Base-by-base conservation (phyloP, 2,113 vertebrate species). In the Hippocampus comes region DNA sequence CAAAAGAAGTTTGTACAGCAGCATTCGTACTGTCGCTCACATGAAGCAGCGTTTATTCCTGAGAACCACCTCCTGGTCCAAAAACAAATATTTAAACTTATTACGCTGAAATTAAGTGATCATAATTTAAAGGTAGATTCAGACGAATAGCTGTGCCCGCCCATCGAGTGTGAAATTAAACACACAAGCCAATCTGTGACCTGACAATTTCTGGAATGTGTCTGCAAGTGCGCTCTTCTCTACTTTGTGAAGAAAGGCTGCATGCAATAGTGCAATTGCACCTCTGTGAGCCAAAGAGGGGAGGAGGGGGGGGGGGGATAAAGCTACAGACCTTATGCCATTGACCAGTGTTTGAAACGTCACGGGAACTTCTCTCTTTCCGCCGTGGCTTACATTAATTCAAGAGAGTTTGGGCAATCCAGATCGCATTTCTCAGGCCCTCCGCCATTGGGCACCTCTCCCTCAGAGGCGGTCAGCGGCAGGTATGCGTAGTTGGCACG, bases 401-500 rank as follows among this genome's bases (percentile, higher is more conserved):
- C 90, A 68, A 90, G 30, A 3, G 83, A 90, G 70, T 89, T 89
- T 0, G 78, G 87, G 30, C 88, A 83, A 6, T 88, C 79, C 49
- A 6, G 68, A 3, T 9, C 43, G 4, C 30, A 38, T 2, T 27
- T 68, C n/a, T 42, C 14, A 17, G 63, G 4, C 10, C 30, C 68
- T 21, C 23, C 0, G 2, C 5, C 11, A 3, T n/a, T 12, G 4
- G 23, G 1, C 3, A 57, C 61, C 18, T 77, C 27, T 15, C 17
- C 5, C 82, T 87, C 43, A 2, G 46, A 89, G 75, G 87, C 38
- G 25, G n/a, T 63, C 74, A 93, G 81, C 0, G 89, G 92, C 41
- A 91, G 65, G 43, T 91, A 93, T n/a, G 90, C 86, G 82, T 91
- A 93, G n/a, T 81, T 72, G 1, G 8, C 49, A 0, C 64, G 78